These are phyloP conservation scores for Eupsittula cactorum DNA, from an alignment of 2,113 vertebrate species.

Conservation along the genomic window DNA sequence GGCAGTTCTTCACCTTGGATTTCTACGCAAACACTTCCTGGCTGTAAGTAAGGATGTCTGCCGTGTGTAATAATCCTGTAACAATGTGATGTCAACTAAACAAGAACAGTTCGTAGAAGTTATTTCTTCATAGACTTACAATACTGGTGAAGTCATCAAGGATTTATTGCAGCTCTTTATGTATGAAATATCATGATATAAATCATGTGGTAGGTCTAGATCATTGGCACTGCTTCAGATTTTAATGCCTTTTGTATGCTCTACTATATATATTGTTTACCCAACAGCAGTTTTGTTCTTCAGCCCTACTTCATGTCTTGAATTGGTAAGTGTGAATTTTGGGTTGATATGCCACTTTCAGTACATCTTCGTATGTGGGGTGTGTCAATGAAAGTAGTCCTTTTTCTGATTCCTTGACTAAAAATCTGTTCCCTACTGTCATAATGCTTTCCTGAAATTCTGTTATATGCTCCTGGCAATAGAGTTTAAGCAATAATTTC, in stretches of 20 bases:
- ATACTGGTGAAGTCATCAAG: background rate
- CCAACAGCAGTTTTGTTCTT: background rate
- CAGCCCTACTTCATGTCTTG: rapidly evolving
- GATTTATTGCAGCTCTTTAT: background rate
- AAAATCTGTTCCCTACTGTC: background rate
- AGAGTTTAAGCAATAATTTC: background rate
- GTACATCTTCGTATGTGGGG: background rate
- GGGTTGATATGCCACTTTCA: background rate
- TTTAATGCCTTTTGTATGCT: background rate
- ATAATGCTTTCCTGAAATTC: background rate
- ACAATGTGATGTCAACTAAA: background rate
- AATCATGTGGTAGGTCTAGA: background rate
- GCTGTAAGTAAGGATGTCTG: conserved; percentile 81
- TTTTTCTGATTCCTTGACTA: background rate
- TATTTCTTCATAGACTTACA: background rate
- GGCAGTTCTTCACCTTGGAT: conserved; percentile 86
- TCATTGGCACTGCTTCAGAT: background rate
- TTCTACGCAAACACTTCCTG: conserved; percentile 83
- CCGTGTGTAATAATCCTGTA: background rate
- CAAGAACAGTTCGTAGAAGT: background rate
- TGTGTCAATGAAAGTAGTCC: background rate
- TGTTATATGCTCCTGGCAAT: background rate
- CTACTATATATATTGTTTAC: background rate
- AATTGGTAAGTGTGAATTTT: background rate
- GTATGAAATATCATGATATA: background rate